A percentile compares a stretch with the other conserved stretches of the same genome.
phyloP scores from a whole-genome alignment of 2,113 vertebrate species.

The Bungarus multicinctus region DNA sequence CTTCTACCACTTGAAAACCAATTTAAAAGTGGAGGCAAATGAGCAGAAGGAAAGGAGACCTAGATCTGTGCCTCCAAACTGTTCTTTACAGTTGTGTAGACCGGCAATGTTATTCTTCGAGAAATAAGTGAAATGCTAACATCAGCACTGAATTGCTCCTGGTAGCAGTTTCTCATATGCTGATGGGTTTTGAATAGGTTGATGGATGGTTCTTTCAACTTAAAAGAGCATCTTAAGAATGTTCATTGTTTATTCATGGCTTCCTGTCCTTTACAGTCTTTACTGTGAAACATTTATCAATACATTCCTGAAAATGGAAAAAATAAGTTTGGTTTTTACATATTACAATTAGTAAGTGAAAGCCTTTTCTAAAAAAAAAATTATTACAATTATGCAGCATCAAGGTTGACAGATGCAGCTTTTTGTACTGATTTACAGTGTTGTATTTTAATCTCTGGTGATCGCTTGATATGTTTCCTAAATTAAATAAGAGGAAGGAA shows the following conservation, averaged over 20 bases:
- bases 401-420: constrained; percentile 41
- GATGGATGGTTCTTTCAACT: constrained; percentile 17
- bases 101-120: not conserved
- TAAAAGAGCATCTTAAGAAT: constrained; percentile 9
- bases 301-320: constrained; percentile 29
- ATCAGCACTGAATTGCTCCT: constrained; percentile 33
- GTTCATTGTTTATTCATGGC: not conserved
- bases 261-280: constrained; percentile 25
- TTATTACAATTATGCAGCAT: constrained; percentile 11
- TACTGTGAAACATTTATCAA: constrained; percentile 30
- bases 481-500: not conserved
- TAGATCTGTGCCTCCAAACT: not conserved
- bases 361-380: constrained; percentile 47
- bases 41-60: not conserved
- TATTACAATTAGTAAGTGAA: constrained; percentile 29
- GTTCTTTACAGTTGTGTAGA: not conserved
- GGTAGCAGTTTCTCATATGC: not conserved
- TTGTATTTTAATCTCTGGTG: not conserved
- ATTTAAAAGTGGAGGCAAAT: not conserved
- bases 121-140: constrained; percentile 20
- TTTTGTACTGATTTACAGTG: constrained; percentile 36
- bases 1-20: not conserved
- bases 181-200: not conserved
- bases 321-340: constrained; percentile 32
- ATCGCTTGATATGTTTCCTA: not conserved